Conservation (phyloP, 35 echinoderm and acorn worm species). For the Ophioderma brevispina region DNA sequence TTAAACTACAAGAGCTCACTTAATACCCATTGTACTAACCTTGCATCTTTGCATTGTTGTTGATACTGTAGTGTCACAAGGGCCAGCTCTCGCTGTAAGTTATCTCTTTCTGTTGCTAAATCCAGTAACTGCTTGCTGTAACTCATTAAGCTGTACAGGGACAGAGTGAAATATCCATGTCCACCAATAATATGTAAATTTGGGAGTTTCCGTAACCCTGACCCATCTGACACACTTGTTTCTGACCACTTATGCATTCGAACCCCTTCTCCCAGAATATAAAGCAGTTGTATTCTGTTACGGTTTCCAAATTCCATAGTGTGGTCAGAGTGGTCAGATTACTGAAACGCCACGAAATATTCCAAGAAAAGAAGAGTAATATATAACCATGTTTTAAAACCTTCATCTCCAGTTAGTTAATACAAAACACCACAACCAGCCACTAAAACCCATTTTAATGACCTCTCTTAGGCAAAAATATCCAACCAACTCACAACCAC, state of each 20-base stretch:
- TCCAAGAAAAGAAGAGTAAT: too few relatives aligned
- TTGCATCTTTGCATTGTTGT: background rate
- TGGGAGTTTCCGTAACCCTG: too few relatives aligned
- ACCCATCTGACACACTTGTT: background rate
- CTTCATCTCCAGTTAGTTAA: too few relatives aligned
- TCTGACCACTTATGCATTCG: background rate
- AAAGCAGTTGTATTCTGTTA: too few relatives aligned
- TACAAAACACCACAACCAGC: too few relatives aligned
- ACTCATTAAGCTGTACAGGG: background rate
- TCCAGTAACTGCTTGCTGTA: background rate
- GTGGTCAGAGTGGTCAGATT: too few relatives aligned
- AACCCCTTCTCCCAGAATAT: background rate
- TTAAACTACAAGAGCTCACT: background rate
- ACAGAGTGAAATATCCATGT: background rate
- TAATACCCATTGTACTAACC: background rate
- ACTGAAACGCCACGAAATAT: too few relatives aligned
- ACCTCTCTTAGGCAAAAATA: too few relatives aligned
- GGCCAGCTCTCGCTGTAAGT: background rate
- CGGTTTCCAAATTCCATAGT: too few relatives aligned
- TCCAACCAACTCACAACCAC: too few relatives aligned
- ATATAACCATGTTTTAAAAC: too few relatives aligned
- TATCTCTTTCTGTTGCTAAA: background rate
- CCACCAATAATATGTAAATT: background rate
- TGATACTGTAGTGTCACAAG: background rate
- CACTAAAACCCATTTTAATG: too few relatives aligned